Conservation (phyloP, 2,888 invertebrate species). For the Noctuana brunneofusca region DNA sequence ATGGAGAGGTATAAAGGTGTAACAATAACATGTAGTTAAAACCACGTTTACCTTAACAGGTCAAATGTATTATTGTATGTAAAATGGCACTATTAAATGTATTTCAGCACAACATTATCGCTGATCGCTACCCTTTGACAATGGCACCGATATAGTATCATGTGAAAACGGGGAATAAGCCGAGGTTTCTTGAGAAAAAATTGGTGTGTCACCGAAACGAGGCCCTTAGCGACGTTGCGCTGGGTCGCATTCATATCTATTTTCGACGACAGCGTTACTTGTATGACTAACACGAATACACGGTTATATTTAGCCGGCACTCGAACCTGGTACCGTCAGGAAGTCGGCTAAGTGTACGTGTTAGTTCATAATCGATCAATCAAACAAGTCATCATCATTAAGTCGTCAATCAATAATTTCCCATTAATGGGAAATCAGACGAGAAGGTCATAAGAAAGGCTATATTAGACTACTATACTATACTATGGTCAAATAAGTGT, state of each 20-base stretch:
- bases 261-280: constrained; percentile 42
- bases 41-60: too few species aligned
- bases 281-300: constrained; percentile 48
- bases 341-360: constrained; percentile 56
- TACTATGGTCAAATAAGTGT: too few species aligned
- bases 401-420: too few species aligned
- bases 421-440: too few species aligned
- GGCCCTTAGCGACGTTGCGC: constrained; percentile 46
- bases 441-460: too few species aligned
- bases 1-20: too few species aligned
- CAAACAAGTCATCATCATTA: too few species aligned
- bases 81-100: too few species aligned
- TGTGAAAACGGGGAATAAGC: constrained; percentile 11
- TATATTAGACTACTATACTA: too few species aligned
- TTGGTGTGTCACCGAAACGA: constrained; percentile 43
- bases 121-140: neutral
- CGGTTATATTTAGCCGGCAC: constrained; percentile 56
- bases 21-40: too few species aligned
- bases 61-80: too few species aligned
- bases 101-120: neutral
- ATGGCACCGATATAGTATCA: neutral
- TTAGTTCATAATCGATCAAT: too few species aligned
- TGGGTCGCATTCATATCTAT: constrained; percentile 45
- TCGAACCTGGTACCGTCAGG: constrained; percentile 49
- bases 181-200: constrained; percentile 39